phyloP scores from a whole-genome alignment of 1,140 invertebrate genomes.

The Drosophila biarmipes region DNA sequence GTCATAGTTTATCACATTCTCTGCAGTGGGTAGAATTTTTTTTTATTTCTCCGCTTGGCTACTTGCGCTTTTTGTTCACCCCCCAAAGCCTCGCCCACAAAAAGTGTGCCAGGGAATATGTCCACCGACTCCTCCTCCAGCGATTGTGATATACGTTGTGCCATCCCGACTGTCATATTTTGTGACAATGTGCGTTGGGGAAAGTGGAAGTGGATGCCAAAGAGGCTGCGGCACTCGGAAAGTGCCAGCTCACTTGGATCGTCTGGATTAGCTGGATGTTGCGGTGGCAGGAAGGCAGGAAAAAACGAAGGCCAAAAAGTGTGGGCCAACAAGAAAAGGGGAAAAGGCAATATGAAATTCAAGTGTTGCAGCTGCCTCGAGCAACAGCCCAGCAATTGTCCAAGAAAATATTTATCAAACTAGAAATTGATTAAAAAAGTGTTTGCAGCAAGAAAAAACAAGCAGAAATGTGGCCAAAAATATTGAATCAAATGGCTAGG shows the following conservation, averaged over 20 bases:
- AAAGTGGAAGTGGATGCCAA: slow-evolving; percentile 29
- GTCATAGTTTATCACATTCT: slow-evolving; percentile 63
- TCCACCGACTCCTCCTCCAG: slow-evolving; percentile 23
- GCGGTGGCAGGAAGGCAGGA: slow-evolving; percentile 25
- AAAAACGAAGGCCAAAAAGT: slow-evolving; percentile 38
- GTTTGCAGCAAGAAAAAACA: slow-evolving; percentile 16
- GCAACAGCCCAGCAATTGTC: slow-evolving; percentile 41
- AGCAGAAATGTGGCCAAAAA: slow-evolving; percentile 1
- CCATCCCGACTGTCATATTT: slow-evolving; percentile 70
- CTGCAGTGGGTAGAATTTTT: slow-evolving; percentile 38
- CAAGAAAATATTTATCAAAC: slow-evolving; percentile 52
- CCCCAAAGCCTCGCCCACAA: slow-evolving; percentile 15
- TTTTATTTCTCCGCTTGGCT: slow-evolving; percentile 34
- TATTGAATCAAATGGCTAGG: slow-evolving; percentile 14
- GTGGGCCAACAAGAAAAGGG: slow-evolving; percentile 19
- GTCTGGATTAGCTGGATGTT: slow-evolving; percentile 65
- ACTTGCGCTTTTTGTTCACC: slow-evolving; percentile 33
- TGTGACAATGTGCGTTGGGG: slow-evolving; percentile 41
- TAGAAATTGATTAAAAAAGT: slow-evolving; percentile 49
- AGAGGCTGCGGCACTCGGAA: slow-evolving; percentile 50
- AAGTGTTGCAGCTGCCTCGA: slow-evolving; percentile 55
- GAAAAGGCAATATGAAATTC: slow-evolving; percentile 24
- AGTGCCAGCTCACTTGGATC: slow-evolving; percentile 62
- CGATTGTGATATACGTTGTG: slow-evolving; percentile 63
- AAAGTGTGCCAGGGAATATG: slow-evolving; percentile 55